Conservation (phyloP, 2,888 invertebrate genomes). For the Agonum fuliginosum region DNA sequence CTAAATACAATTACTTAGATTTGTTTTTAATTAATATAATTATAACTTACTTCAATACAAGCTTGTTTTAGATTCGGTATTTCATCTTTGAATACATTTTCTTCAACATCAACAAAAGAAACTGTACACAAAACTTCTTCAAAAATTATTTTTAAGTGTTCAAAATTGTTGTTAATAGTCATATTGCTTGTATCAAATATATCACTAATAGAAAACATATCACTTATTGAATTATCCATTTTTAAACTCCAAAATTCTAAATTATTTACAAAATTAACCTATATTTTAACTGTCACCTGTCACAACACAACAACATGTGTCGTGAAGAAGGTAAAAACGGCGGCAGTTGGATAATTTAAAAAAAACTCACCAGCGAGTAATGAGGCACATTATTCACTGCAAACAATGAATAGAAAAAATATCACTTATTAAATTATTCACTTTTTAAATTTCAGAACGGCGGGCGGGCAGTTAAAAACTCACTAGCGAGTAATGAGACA, state of each 20-base stretch:
- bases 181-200: slow-evolving; percentile 33
- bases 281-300: slow-evolving; percentile 15
- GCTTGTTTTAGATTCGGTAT: slow-evolving; percentile 46
- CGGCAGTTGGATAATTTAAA: not conserved
- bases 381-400: too few species aligned
- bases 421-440: too few species aligned
- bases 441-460: not conserved
- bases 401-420: too few species aligned
- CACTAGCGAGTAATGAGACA: too few species aligned
- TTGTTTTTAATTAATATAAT: not conserved
- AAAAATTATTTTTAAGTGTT: slow-evolving; percentile 44
- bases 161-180: slow-evolving; percentile 27
- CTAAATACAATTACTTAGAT: not conserved
- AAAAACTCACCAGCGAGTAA: too few species aligned
- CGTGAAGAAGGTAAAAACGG: not conserved
- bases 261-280: slow-evolving; percentile 21
- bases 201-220: slow-evolving; percentile 49
- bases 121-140: slow-evolving; percentile 46
- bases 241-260: not conserved
- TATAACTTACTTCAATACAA: slow-evolving; percentile 23
- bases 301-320: not conserved
- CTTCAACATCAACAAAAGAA: slow-evolving; percentile 47
- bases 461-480: too few species aligned
- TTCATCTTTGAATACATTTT: slow-evolving; percentile 51
- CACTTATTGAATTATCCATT: slow-evolving; percentile 51